These are phyloP conservation scores for Calliscelio sp. DNA, from an alignment of 2,888 invertebrate species.

Conservation along the genomic window DNA sequence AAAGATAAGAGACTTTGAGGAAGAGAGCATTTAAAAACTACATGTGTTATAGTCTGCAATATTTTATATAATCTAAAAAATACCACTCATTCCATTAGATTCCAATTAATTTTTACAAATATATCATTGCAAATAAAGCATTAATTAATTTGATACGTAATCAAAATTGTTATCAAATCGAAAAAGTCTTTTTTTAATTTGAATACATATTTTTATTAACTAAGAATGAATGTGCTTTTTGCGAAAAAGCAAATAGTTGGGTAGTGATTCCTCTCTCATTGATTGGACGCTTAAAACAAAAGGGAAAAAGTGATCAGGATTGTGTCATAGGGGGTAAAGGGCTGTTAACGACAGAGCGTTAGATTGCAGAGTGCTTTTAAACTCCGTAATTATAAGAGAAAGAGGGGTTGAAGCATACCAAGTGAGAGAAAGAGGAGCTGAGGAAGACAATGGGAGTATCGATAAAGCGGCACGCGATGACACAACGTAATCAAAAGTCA, in stretches of 20 bases:
- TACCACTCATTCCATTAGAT: too few relatives aligned
- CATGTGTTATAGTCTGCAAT: too few relatives aligned
- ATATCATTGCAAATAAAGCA: too few relatives aligned
- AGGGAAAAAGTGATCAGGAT: slow-evolving; percentile 52
- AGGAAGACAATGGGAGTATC: slow-evolving; percentile 74
- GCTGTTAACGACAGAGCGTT: slow-evolving; percentile 70
- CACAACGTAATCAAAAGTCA: slow-evolving; percentile 81
- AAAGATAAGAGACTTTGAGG: too few relatives aligned
- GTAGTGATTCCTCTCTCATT: slow-evolving; percentile 35
- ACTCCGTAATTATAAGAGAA: slow-evolving; percentile 75
- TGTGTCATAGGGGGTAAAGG: slow-evolving; percentile 48
- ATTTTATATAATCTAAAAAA: too few relatives aligned
- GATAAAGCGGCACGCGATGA: slow-evolving; percentile 79
- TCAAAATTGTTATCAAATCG: too few relatives aligned
- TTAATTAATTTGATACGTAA: too few relatives aligned
- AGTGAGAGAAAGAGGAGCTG: slow-evolving; percentile 54
- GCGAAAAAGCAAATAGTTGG: not conserved
- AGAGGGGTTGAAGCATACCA: slow-evolving; percentile 59
- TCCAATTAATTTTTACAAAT: too few relatives aligned
- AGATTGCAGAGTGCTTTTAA: slow-evolving; percentile 72
- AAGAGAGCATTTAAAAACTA: too few relatives aligned
- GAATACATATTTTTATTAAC: too few relatives aligned
- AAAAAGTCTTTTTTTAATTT: too few relatives aligned
- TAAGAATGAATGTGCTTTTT: too few relatives aligned
- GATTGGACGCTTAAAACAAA: slow-evolving; percentile 42